Evolutionary conservation across 2,797 vertebrate species (phyloP), one percentile per base, ranked within the genome.

Genomic region (Pangasius krempfi): DNA sequence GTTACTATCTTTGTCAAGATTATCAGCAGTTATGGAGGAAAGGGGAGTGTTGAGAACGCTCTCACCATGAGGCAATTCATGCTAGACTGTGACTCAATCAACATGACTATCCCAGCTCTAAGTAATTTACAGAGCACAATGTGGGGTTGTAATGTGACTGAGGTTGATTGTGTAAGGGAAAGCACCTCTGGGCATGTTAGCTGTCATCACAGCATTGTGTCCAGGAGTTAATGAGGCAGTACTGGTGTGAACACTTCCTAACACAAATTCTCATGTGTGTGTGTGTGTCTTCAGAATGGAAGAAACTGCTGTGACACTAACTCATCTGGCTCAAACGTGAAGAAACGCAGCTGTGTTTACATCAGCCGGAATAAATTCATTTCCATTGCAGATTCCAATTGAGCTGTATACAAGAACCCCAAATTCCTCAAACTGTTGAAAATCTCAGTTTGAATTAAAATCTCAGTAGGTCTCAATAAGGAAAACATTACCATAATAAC

Each of bases 61-160:
- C 8, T 66, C 13, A 25, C 16, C 44, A 68, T 20, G n/a, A 52
- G 81, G 62, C 50, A 75, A 78, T 83, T 88, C 18, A 64, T 47
- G 22, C 72, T 88, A 76, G 52, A 83, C 82, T 54, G 58, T 85
- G 20, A 58, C 68, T 79, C 56, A 75, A 80, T 85, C 83, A 89
- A 68, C 84, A 89, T 90, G 82, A 86, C 89, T 60, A n/a, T 87
- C 30, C 52, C 78, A 87, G 87, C 84, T 90, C 62, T 85, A 76
- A 87, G 84, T 83, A 58, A 84, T 91, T 89, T 91, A 33, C 47
- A 81, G 25, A 80, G 54, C 68, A 87, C 44, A 66, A 37, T 66
- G 60, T 86, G 40, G 60, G 73, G 25, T 88, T 85, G 80, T 89
- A 88, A 85, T 54, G 84, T 8, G 20, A 87, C 44, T 27, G 54